Conservation (phyloP, 2,113 vertebrate genomes). For the Vidua macroura region DNA sequence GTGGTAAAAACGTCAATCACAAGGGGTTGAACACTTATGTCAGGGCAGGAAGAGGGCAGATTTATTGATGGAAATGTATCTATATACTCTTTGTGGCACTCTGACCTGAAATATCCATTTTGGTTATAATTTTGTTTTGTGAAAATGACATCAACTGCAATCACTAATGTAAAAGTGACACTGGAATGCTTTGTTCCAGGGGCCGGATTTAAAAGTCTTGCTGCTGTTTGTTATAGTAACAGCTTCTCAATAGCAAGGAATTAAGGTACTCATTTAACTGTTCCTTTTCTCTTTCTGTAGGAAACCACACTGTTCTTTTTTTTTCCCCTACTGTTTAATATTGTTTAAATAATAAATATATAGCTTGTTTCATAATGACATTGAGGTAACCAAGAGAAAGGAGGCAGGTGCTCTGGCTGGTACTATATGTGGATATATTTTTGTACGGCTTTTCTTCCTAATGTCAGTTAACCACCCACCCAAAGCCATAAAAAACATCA, state of each 20-base stretch:
- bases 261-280: constrained; percentile 47
- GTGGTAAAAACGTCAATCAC: constrained; percentile 92
- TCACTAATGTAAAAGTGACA: constrained; percentile 79
- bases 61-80: constrained; percentile 93
- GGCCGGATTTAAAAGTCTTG: constrained; percentile 55
- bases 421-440: neutral
- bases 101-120: constrained; percentile 88
- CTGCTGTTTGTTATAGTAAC: constrained; percentile 12
- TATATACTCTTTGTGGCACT: constrained; percentile 84
- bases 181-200: constrained; percentile 69
- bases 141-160: constrained; percentile 89
- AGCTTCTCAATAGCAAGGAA: constrained; percentile 28
- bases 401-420: neutral
- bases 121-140: constrained; percentile 92
- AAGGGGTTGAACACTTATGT: constrained; percentile 78
- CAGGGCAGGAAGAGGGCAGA: constrained; percentile 83
- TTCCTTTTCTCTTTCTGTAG: constrained; percentile 33
- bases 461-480: neutral
- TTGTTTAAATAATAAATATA: constrained; percentile 33
- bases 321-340: neutral
- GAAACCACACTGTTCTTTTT: neutral
- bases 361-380: neutral
- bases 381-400: constrained; percentile 13
- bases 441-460: constrained; percentile 14
- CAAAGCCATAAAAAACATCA: constrained; percentile 24